Evolutionary conservation across 2,888 invertebrate genomes (phyloP), one percentile per base, ranked within the genome.

Genomic region (Lampropteryx suffumata): DNA sequence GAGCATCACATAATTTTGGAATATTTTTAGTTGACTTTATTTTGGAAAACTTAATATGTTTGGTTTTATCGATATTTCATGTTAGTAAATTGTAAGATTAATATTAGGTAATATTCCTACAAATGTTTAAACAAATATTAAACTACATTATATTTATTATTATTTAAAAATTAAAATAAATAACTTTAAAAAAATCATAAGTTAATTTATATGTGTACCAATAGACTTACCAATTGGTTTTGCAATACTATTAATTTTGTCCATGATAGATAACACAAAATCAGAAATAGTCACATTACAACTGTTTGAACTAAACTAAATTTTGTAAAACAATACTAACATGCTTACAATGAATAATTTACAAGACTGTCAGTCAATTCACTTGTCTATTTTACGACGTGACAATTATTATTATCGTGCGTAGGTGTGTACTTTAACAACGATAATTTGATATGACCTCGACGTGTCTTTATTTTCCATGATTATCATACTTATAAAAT

Each of bases 321-420:
- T 32, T 17, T 49, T 34, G 41, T 12, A 37, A 1, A 32, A 40
- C 29, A 27, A 26, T 30, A 13, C 14, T 40, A 29, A n/a, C 39
- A 12, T 46, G 45, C 55, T 49, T 59, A 54, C 55, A 42, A 55
- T 70, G 61, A 73, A 73, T 71, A 69, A 65, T 70, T 68, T 56
- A 71, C 59, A 13, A 55, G 3, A 2, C 9, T 56, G 56, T 60
- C 53, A 29, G 55, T 47, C 45, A 53, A 43, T 4, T 47, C 45
- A 53, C 42, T 4, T 41, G 29, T 44, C 35, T 9, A 50, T 9
- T 40, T 50, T 26, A 8, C 12, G 32, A 41, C 28, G 7, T 26
- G 41, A 51, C 35, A 50, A 50, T 45, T 32, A 50, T 26, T 34
- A 46, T 52, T 17, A 17, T 17, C 17, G 26, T 28, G 46, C 45